These are phyloP conservation scores for Heterodera schachtii DNA, from an alignment of 1,140 invertebrate genomes.

Conservation along the genomic window DNA sequence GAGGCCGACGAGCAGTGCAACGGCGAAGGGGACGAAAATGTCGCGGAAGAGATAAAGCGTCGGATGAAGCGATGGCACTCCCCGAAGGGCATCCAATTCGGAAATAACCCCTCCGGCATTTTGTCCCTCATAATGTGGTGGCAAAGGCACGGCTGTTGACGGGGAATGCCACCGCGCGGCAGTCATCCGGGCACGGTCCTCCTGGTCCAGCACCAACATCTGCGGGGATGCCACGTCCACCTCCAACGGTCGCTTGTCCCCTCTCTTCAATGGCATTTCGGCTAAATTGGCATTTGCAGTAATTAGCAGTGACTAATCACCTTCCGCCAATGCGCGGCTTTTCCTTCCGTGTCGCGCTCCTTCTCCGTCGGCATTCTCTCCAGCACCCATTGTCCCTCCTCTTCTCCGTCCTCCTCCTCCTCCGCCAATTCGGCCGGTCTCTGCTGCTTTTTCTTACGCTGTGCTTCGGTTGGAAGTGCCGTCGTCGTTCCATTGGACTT, in stretches of 20 bases:
- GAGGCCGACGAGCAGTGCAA: not conserved
- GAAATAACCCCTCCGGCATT: not conserved
- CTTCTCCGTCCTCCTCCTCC: not conserved
- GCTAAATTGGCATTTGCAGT: not conserved
- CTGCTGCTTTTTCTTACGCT: not conserved
- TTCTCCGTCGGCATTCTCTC: not conserved
- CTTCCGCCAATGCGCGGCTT: not conserved
- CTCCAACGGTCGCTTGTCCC: slow-evolving; percentile 2
- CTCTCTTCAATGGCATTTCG: not conserved
- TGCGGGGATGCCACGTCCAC: slow-evolving; percentile 26
- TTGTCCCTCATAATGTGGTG: not conserved
- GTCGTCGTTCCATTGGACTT: not conserved
- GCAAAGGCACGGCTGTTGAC: not conserved
- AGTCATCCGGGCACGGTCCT: slow-evolving; percentile 20
- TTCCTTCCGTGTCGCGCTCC: not conserved
- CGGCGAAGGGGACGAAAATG: not conserved
- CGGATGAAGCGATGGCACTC: not conserved
- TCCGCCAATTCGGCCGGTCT: not conserved
- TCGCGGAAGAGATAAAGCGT: not conserved
- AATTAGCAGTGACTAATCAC: not conserved
- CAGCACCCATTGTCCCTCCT: not conserved
- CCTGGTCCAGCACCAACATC: slow-evolving; percentile 25
- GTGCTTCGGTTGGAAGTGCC: not conserved
- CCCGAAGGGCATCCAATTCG: no score
- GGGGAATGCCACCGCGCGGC: not conserved